Base-by-base conservation (phyloP, 1,140 invertebrate genomes). In the Lamellibrachia luymesi region DNA sequence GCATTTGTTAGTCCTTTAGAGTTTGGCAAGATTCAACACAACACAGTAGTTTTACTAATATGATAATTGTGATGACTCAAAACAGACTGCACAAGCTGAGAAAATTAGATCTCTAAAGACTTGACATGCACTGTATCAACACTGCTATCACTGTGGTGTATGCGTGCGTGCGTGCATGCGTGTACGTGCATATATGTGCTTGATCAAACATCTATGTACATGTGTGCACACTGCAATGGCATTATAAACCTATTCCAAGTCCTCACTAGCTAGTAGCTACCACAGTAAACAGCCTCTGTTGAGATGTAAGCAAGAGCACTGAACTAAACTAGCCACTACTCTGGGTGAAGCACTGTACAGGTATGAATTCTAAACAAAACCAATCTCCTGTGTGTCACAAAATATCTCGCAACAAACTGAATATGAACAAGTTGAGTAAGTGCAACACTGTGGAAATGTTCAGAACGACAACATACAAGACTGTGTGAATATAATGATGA, bases 141-240 rank as follows among this genome's bases (percentile, higher is more conserved):
- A 91, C 50, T 91, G 50, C 90, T 25, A 50, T 91, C 13, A 13
- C 2, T 91, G 25, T 91, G 90, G 90, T 91, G 27, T 91, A n/a
- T 91, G 22, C 0, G 27, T 38, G 50, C 27, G 90, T 91, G 22
- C 50, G 22, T 91, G 50, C 50, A 2, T 91, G 90, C 7, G 90
- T 91, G 90, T 25, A 50, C 50, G 25, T 25, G 25, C 50, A 91
- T 91, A 91, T 92, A 49, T 92, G 92, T 93, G 51, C 49, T 49
- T 93, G 38, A 89, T 49, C 51, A 90, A 89, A 64, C 90, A 10
- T 64, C 52, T 93, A 51, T 91, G 50, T 91, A 91, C 50, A 91
- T 4, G 27, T 91, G 7, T 91, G 27, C 17, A 80, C 4, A 17
- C 25, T 80, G 64, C 64, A 80, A 10, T 10, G 64, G 25, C 64